Evolutionary conservation across 53 echinoderm and acorn worm species (phyloP).

Genomic region (Echinometra lucunter): DNA sequence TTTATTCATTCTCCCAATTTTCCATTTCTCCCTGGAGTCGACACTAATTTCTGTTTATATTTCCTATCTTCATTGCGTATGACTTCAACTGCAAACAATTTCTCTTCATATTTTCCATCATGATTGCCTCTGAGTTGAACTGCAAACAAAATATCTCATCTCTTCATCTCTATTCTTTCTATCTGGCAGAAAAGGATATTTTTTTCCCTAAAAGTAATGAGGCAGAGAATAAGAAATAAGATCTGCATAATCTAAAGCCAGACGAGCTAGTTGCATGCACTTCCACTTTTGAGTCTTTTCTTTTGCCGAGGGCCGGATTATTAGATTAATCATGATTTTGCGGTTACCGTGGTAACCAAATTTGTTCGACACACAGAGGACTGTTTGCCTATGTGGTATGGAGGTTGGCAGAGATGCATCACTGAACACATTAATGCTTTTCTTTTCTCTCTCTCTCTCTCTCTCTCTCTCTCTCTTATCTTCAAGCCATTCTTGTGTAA

Average conservation of each 20-base stretch:
- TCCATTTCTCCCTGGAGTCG: background rate
- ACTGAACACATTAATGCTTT: constrained; percentile 9
- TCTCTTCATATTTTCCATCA: background rate
- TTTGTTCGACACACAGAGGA: background rate
- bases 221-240: constrained; percentile 18
- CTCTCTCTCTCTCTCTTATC: no score
- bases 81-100: constrained; percentile 30
- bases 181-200: background rate
- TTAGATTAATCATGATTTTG: constrained; percentile 55
- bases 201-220: background rate
- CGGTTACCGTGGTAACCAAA: background rate
- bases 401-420: background rate
- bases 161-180: background rate
- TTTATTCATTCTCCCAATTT: constrained; percentile 1
- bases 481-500: constrained; percentile 1
- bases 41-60: background rate
- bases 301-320: constrained; percentile 9
- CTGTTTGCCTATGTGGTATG: constrained; percentile 37
- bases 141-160: constrained; percentile 29
- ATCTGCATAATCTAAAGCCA: constrained; percentile 25
- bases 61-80: background rate
- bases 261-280: constrained; percentile 19
- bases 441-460: no score
- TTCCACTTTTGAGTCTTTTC: constrained; percentile 13
- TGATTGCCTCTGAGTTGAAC: background rate